phyloP scores from a whole-genome alignment of 2,113 vertebrate genomes.

The Mormyrus lacerda region DNA sequence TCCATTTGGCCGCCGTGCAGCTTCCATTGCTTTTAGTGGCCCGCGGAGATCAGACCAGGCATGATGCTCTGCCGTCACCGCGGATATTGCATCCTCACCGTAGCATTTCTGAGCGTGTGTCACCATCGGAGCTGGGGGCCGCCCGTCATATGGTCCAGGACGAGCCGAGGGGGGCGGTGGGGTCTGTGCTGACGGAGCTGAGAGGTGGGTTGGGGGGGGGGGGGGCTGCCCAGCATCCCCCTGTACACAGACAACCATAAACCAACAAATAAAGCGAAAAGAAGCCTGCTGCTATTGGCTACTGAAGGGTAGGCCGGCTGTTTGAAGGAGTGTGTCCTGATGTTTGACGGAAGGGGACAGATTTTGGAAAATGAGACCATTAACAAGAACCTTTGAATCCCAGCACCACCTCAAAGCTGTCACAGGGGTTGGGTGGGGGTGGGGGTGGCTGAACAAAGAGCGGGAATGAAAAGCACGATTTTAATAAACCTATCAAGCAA shows the following conservation, averaged over 20 bases:
- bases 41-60: not conserved
- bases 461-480: not conserved
- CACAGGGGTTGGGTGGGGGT: not conserved
- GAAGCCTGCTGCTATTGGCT: not conserved
- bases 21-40: not conserved
- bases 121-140: constrained; percentile 30
- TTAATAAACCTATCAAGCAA: constrained; percentile 56
- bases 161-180: not conserved
- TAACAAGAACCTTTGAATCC: not conserved
- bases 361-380: not conserved
- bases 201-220: not conserved
- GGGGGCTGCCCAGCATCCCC: not conserved
- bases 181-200: not conserved
- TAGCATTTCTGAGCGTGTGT: no score
- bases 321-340: not conserved
- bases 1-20: not conserved
- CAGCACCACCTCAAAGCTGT: not conserved
- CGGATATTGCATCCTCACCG: not conserved
- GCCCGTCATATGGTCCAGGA: not conserved
- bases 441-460: not conserved
- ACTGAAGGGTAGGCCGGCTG: not conserved
- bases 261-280: not conserved
- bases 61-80: not conserved
- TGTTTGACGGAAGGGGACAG: not conserved
- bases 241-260: not conserved